Conservation (phyloP, 2,113 vertebrate genomes). For the Pluvianellus socialis region DNA sequence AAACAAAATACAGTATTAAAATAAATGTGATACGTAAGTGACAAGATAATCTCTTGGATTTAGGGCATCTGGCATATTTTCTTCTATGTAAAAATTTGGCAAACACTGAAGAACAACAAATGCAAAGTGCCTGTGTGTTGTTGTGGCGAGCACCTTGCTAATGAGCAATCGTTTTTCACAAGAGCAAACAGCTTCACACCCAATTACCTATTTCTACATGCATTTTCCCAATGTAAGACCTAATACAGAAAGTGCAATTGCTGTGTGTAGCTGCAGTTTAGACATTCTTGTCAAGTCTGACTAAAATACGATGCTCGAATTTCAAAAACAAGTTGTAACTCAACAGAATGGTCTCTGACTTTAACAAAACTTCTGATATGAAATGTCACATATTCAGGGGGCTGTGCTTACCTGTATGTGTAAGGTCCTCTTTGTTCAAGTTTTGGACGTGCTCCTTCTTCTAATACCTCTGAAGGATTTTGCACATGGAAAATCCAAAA, state of each 20-base stretch:
- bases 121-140: background rate
- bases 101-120: background rate
- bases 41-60: background rate
- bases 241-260: background rate
- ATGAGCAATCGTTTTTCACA: background rate
- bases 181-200: background rate
- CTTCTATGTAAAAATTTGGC: background rate
- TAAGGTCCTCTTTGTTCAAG: conserved; percentile 90
- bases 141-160: background rate
- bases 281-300: background rate
- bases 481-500: conserved; percentile 91
- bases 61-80: background rate
- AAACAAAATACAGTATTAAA: background rate
- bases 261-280: background rate
- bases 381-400: background rate
- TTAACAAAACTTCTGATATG: background rate
- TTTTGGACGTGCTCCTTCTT: conserved; percentile 70
- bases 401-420: conserved; percentile 83
- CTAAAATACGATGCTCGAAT: background rate
- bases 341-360: background rate
- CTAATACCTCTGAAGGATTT: conserved; percentile 80
- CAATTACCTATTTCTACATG: background rate
- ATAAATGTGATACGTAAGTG: background rate
- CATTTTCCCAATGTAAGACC: background rate
- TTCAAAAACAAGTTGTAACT: background rate